Percentiles rank a stretch among this genome's conserved stretches.
Conservation (phyloP, 2,888 invertebrate species). For the Hirtodrosophila confusa region DNA sequence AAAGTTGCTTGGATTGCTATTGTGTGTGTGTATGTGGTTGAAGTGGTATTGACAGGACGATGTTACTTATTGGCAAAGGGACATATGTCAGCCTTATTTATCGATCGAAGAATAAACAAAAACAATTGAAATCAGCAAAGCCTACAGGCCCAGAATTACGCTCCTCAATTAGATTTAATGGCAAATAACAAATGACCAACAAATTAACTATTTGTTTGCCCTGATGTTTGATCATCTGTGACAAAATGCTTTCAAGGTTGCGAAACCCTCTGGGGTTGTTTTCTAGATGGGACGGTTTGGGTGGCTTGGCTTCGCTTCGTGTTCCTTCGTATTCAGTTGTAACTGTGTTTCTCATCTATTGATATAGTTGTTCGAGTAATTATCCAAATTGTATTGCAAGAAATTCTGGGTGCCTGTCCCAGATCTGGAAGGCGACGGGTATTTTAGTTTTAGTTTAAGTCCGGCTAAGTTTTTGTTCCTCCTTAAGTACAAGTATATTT, state of each 20-base stretch:
- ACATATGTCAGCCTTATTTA: conserved; percentile 68
- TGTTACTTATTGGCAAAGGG: conserved; percentile 35
- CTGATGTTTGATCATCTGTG: conserved; percentile 76
- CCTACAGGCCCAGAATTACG: conserved; percentile 37
- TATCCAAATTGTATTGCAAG: conserved; percentile 1
- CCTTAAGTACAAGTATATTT: too few species aligned
- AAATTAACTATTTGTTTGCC: conserved; percentile 76
- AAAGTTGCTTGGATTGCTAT: neutral
- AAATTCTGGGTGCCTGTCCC: neutral
- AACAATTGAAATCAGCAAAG: conserved; percentile 45
- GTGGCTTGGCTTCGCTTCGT: neutral
- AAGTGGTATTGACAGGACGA: conserved; percentile 4
- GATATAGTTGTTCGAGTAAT: conserved; percentile 2
- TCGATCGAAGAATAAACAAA: conserved; percentile 59
- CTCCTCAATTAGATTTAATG: conserved; percentile 74
- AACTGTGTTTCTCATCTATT: conserved; percentile 1
- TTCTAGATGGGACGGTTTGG: conserved; percentile 1
- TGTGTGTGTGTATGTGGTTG: conserved; percentile 26
- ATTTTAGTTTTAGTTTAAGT: too few species aligned
- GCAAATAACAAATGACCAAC: conserved; percentile 80
- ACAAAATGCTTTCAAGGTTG: conserved; percentile 57
- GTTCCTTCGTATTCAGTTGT: neutral
- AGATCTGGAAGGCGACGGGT: too few species aligned
- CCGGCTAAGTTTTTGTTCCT: too few species aligned
- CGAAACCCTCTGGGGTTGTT: conserved; percentile 23